These are phyloP conservation scores for Apis mellifera DNA, from an alignment of 1,140 invertebrate species.

Conservation along the genomic window Amel_HAv3.1 CM009937.2:1168501-1169000, in stretches of 20 bases:
- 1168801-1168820: background rate
- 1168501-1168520: background rate
- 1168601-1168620: slow-evolving; percentile 19
- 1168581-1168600: slow-evolving; percentile 4
- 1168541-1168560: slow-evolving; percentile 23
- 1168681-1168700: slow-evolving; percentile 24
- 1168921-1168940: too few species aligned
- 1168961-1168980: too few species aligned
- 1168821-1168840: too few species aligned
- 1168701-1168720: background rate
- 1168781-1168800: too few species aligned
- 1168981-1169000: too few species aligned
- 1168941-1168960: too few species aligned
- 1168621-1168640: slow-evolving; percentile 27
- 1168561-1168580: slow-evolving; percentile 24
- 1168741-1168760: background rate
- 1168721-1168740: background rate
- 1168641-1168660: background rate
- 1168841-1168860: too few species aligned
- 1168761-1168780: background rate
- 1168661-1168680: background rate
- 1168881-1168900: too few species aligned
- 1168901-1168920: too few species aligned
- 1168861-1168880: too few species aligned
- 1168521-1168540: background rate